Base-by-base conservation (phyloP, 1,140 invertebrate species). In the Drosophila busckii region DNA sequence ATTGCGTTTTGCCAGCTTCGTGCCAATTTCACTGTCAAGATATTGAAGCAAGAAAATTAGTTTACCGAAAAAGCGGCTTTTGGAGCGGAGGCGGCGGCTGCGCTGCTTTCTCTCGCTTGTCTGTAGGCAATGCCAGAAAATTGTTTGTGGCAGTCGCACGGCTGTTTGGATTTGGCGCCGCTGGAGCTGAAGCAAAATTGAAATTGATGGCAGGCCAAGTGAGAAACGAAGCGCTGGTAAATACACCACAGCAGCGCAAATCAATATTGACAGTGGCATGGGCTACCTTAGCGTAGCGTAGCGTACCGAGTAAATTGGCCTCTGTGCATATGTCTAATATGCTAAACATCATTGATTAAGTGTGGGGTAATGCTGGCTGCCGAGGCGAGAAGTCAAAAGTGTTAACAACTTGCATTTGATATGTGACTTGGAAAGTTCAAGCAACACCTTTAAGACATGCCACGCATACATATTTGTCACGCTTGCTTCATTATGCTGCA, bases 1-100 rank as follows among this genome's bases (percentile, higher is more conserved):
- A 63, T 58, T 84, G 61, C 46, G 44, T 60, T 59, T 59, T 58
- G 75, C 75, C 68, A 71, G 70, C 75, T 55, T 84, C 70, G 75
- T 83, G 75, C 82, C 82, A 85, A 85, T 85, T 85, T 85, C 75
- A 69, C 82, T 85, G 82, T 82, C 82, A 84, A 84, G 80, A 84
- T 84, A 84, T 84, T 82, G 73, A 78, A 59, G 75, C 59, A 73
- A 67, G 82, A 85, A 85, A 85, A 85, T 85, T 85, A 85, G 82
- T 85, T 85, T 85, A 85, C 80, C 75, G 63, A 80, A 84, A 82
- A 82, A 71, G 49, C 54, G 56, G 49, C 56, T 60, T 54, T 60
- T 41, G 26, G 23, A 13, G 31, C 23, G 38, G 7, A 26, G 22
- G 13, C 6, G 42, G 20, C 19, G 4, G 12, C 13, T 16, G 19